Base-by-base conservation (phyloP, 2,113 vertebrate genomes). In the Mellivora capensis region DNA sequence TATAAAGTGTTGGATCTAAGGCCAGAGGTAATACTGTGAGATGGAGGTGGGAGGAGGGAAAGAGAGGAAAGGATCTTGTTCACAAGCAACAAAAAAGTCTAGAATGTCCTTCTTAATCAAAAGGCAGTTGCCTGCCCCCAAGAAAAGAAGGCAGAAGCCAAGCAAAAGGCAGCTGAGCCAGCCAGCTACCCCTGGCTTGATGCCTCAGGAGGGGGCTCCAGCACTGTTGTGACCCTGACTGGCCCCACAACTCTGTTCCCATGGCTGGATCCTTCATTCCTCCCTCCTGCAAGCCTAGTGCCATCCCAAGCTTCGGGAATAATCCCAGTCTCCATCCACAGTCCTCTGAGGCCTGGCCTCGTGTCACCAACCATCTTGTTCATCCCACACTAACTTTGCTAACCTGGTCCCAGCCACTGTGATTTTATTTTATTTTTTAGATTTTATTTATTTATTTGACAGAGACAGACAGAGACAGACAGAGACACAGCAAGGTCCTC, bases 221-320 rank as follows among this genome's bases (percentile, higher is more conserved):
- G 7, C 2, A 2, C 54, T 20, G 12, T 61, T 76, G 34, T n/a
- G 90, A n/a, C 5, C 31, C 47, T 11, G 7, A 17, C 44, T 42
- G 69, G 23, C 23, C 34, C 29, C 34, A 42, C 13, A 44, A 17
- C 67, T 52, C 77, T 67, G 44, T 29, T n/a, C 44, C 39, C 29
- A 61, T 21, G 0, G 27, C 17, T 27, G 17, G 15, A 4, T 64
- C 59, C 61, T 47, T 34, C 44, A 44, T 34, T 20, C 23, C 67
- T 57, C 12, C 18, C 52, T 49, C 74, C 44, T 27, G 2, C 0
- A 3, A 77, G 57, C 14, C n/a, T 18, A 52, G 39, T 39, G 44
- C 69, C 37, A 42, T 10, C 4, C 61, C 44, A 72, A 74, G n/a
- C 64, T 83, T 83, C 31, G 39, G 42, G 42, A 82, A 37, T 31